Evolutionary conservation across 2,113 vertebrate species (phyloP).

Genomic region (Anas platyrhynchos): DNA sequence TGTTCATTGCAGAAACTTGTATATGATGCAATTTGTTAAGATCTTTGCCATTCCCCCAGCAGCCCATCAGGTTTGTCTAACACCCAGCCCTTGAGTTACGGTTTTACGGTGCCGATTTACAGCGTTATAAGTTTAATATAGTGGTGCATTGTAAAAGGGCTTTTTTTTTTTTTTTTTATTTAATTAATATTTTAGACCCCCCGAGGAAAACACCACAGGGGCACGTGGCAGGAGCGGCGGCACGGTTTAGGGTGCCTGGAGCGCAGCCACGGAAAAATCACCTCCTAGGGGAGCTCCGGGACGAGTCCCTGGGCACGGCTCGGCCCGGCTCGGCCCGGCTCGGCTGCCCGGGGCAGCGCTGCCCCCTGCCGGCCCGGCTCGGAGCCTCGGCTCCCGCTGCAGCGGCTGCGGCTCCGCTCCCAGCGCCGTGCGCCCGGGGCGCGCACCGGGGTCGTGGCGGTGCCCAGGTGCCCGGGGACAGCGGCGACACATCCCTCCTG

Average conservation of each 20-base stretch:
- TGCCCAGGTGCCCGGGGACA: too few species aligned
- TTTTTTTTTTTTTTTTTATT: not conserved
- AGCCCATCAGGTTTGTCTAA: not conserved
- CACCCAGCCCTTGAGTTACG: conserved; percentile 32
- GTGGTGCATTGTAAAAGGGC: conserved; percentile 12
- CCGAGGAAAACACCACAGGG: not conserved
- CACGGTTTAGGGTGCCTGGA: not conserved
- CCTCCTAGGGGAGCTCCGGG: accelerated
- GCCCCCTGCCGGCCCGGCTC: conserved; percentile 5
- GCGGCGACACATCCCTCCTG: accelerated
- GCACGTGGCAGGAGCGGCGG: not conserved
- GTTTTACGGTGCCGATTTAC: conserved; percentile 60
- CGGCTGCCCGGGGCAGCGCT: not conserved
- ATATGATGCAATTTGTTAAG: conserved; percentile 51
- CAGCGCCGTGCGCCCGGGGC: not conserved
- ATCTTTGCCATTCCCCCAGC: not conserved
- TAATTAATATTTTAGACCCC: conserved; percentile 31
- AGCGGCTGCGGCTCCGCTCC: too few species aligned
- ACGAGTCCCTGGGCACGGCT: not conserved
- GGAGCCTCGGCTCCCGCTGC: not conserved
- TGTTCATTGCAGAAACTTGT: conserved; percentile 33
- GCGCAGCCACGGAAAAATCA: not conserved
- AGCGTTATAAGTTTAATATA: conserved; percentile 53
- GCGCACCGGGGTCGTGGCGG: too few species aligned
- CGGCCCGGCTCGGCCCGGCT: not conserved